Evolutionary conservation across 2,113 vertebrate species (phyloP).

Genomic region (Psittacara wagleri): DNA sequence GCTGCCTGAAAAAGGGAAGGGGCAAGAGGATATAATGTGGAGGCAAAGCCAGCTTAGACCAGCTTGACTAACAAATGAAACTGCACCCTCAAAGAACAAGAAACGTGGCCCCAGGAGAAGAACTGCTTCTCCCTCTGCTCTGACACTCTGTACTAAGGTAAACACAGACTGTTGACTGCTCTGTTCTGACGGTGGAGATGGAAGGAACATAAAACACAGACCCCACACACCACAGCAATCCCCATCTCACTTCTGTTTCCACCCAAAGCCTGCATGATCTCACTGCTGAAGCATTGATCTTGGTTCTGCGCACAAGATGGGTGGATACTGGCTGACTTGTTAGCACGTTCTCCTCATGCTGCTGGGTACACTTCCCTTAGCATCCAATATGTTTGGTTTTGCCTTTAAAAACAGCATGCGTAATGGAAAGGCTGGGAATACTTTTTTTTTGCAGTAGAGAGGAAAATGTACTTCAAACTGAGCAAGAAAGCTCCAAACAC

Average conservation of each 20-base stretch:
- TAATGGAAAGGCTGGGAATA: not conserved
- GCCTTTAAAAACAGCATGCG: not conserved
- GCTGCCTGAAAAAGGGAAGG: not conserved
- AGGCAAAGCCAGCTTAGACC: not conserved
- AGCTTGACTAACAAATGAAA: not conserved
- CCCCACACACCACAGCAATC: not conserved
- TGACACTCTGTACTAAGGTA: not conserved
- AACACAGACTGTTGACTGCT: not conserved
- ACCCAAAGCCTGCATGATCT: not conserved
- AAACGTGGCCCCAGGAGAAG: not conserved
- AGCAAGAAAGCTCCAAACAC: not conserved
- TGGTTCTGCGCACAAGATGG: not conserved
- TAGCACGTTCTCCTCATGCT: not conserved
- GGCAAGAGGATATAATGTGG: not conserved
- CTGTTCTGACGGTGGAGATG: not conserved
- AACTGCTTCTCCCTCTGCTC: not conserved
- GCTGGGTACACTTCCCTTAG: not conserved
- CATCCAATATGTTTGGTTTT: not conserved
- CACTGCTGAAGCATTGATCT: not conserved
- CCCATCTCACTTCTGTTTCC: not conserved
- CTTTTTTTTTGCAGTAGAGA: not conserved
- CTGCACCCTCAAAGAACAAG: not conserved
- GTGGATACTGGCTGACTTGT: not conserved
- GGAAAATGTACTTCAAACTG: not conserved
- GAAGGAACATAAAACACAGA: fast-evolving